Conservation (phyloP, 1,140 invertebrate genomes). For the Xylocopa sonorina region DNA sequence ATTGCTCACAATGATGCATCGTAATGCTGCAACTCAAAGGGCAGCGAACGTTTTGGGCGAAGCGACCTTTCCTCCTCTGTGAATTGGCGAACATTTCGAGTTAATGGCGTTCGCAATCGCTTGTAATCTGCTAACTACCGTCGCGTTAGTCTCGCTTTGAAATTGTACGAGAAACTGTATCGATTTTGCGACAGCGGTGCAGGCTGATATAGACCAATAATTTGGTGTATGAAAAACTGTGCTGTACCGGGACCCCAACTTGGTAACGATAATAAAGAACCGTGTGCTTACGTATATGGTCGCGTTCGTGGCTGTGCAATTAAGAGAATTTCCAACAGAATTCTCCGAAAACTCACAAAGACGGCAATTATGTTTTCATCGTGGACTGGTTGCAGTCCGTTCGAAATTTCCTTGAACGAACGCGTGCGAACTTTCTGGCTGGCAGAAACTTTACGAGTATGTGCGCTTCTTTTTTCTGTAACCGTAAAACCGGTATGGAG, state of each 20-base stretch:
- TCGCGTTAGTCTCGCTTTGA: neutral
- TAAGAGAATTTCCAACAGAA: neutral
- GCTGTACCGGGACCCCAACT: neutral
- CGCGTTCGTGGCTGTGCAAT: no score
- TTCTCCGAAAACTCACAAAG: neutral
- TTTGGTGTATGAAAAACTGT: constrained; percentile 6
- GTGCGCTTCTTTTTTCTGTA: neutral
- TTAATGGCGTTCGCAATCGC: neutral
- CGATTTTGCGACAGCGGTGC: neutral
- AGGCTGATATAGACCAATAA: neutral
- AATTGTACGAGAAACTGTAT: constrained; percentile 3
- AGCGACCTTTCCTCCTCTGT: neutral
- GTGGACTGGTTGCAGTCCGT: no score
- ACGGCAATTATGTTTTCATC: neutral
- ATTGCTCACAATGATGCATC: constrained; percentile 25
- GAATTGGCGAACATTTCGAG: neutral
- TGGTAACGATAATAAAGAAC: neutral
- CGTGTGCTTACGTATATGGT: no score
- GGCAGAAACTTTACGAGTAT: neutral
- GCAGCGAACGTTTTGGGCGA: constrained; percentile 2
- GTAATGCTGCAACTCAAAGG: constrained; percentile 32
- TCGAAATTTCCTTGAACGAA: neutral
- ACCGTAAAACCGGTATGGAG: neutral
- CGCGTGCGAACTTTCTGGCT: neutral
- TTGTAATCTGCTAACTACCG: constrained; percentile 7